Percentiles rank a stretch among this genome's conserved stretches.
Evolutionary conservation across 2,797 vertebrate species (phyloP).

Genomic region (Sebastes iracundus): DNA sequence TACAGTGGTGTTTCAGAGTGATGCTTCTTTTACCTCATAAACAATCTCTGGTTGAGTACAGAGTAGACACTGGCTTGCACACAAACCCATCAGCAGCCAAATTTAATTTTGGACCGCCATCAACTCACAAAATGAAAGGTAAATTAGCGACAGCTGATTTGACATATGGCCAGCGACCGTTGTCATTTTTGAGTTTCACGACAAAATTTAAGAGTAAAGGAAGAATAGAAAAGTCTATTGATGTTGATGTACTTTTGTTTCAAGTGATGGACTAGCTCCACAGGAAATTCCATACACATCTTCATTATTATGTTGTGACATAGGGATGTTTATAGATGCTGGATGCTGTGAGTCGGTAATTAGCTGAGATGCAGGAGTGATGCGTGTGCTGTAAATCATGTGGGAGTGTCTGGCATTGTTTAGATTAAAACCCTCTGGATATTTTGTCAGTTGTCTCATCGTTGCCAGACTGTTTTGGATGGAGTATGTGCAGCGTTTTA

Average conservation of each 20-base stretch:
- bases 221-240: background rate
- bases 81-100: background rate
- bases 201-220: background rate
- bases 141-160: background rate
- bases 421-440: conserved; percentile 44
- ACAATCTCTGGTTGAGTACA: background rate
- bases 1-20: background rate
- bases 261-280: background rate
- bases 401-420: conserved; percentile 53
- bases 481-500: background rate
- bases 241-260: too few relatives aligned
- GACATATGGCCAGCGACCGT: background rate
- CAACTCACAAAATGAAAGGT: background rate
- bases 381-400: conserved; percentile 40
- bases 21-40: background rate
- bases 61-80: background rate
- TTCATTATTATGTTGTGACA: conserved; percentile 10
- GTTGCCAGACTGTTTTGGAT: background rate
- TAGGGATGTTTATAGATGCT: conserved; percentile 44
- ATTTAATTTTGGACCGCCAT: background rate
- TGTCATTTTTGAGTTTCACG: background rate
- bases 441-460: conserved; percentile 16
- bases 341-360: conserved; percentile 39
- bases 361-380: conserved; percentile 35
- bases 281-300: background rate